Evolutionary conservation across 2,888 invertebrate species (phyloP), one percentile per base, ranked within the genome.

Genomic region (Molorchus minor): DNA sequence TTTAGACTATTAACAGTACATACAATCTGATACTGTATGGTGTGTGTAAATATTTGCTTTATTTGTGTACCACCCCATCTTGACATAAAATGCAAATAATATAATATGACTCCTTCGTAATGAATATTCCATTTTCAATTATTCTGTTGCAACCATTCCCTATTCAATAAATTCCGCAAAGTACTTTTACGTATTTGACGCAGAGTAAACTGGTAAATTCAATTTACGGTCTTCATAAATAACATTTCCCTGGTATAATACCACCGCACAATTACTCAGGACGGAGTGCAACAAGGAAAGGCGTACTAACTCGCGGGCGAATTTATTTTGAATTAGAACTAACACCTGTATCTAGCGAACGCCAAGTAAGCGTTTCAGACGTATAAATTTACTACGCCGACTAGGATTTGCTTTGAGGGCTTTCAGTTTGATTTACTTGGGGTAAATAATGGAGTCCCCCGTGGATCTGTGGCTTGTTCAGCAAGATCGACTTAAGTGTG

Each of bases 261-360:
- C 12, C 15, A 15, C 44, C 25, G n/a, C n/a, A 12, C 25, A 4
- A 33, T 7, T 5, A 33, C 33, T 33, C 12, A 10, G 12, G 33
- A 25, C 12, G 3, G 33, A n/a, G 33, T 33, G 33, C 10, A 33
- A 33, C 16, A 29, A n/a, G n/a, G 43, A 21, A 29, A 15, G 2
- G 4, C 3, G 29, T 5, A 10, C 7, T 25, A 15, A 16, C 44
- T 25, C 15, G 29, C 2, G 13, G 15, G 15, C 15, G 44, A 29
- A 44, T 15, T 44, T 15, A 25, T 44, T 25, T 25, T 21, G 44
- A 38, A 44, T 44, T 44, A 44, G 15, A 44, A 29, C 29, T 25
- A 44, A 44, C 44, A 44, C 44, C 44, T 44, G 29, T 16, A 44
- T 44, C 44, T 44, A 13, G 15, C 15, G 4, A 29, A 29, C n/a